A percentile compares a stretch with the other conserved stretches of the same genome.
Evolutionary conservation across 1,140 invertebrate species (phyloP).

Genomic region (Pseudomyrmex concolor): DNA sequence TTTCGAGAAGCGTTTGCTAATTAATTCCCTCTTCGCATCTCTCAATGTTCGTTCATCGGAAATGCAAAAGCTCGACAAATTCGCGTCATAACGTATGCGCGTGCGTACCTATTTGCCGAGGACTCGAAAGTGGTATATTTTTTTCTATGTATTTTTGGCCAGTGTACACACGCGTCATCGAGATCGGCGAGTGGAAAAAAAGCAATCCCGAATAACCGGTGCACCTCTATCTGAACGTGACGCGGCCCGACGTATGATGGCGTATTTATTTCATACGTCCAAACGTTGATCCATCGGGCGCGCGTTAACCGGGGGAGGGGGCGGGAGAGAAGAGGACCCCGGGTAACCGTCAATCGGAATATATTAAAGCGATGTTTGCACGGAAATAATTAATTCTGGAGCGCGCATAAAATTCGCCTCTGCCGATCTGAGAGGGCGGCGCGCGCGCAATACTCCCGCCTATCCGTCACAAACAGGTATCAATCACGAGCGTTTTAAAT

Average conservation of each 20-base stretch:
- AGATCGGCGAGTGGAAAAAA: conserved; percentile 70
- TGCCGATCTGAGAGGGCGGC: conserved; percentile 66
- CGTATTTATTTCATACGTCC: conserved; percentile 73
- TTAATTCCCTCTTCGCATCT: conserved; percentile 2
- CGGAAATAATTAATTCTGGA: conserved; percentile 81
- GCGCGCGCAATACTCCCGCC: conserved; percentile 42
- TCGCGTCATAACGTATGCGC: conserved; percentile 46
- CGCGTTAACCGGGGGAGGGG: background rate
- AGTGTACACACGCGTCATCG: conserved; percentile 60
- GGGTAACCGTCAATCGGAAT: conserved; percentile 78
- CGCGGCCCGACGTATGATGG: conserved; percentile 65
- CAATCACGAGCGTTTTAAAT: conserved; percentile 77
- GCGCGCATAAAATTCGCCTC: conserved; percentile 73
- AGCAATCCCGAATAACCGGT: conserved; percentile 64
- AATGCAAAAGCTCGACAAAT: conserved; percentile 60
- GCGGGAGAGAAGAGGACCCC: background rate
- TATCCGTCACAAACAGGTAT: conserved; percentile 74
- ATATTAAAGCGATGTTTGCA: conserved; percentile 82
- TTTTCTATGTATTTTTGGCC: conserved; percentile 67
- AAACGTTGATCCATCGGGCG: conserved; percentile 66
- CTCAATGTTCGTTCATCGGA: conserved; percentile 28
- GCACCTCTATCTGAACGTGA: conserved; percentile 55
- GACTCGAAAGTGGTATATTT: conserved; percentile 68
- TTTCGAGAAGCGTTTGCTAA: background rate
- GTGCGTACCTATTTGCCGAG: conserved; percentile 51